Percentiles rank a stretch among this genome's conserved stretches.
phyloP scores from a whole-genome alignment of 2,113 vertebrate genomes.

The Phalacrocorax aristotelis region DNA sequence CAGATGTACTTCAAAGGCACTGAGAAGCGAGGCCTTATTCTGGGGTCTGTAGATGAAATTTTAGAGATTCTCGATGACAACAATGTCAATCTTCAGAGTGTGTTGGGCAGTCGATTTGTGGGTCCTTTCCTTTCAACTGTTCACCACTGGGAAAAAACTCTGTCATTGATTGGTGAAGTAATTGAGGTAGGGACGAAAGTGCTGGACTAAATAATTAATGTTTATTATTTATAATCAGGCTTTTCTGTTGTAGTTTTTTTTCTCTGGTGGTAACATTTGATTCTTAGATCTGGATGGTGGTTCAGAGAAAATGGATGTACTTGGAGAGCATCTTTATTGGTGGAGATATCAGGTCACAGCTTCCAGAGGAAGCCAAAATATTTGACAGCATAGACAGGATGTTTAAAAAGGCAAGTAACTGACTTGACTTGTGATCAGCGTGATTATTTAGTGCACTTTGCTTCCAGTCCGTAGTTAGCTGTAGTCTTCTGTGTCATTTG shows the following conservation, averaged over 20 bases:
- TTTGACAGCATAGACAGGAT: constrained; percentile 87
- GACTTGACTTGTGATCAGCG: neutral
- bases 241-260: neutral
- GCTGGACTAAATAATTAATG: neutral
- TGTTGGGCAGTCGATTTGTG: constrained; percentile 89
- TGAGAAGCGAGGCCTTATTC: constrained; percentile 84
- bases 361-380: constrained; percentile 91
- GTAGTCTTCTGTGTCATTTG: neutral
- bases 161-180: constrained; percentile 91
- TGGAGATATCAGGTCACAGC: constrained; percentile 89
- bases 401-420: constrained; percentile 86
- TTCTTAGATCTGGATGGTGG: constrained; percentile 87
- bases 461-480: neutral
- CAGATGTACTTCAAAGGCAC: constrained; percentile 86
- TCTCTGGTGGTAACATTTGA: neutral
- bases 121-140: constrained; percentile 87
- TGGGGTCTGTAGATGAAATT: constrained; percentile 89
- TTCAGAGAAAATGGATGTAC: constrained; percentile 98
- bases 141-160: constrained; percentile 88
- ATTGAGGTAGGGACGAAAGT: constrained; percentile 82
- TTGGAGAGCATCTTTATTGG: constrained; percentile 93
- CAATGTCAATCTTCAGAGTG: constrained; percentile 88
- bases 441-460: neutral
- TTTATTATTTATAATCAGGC: neutral
- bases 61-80: constrained; percentile 89